phyloP scores from a whole-genome alignment of 2,888 invertebrate genomes.

The Caprella mutica region DNA sequence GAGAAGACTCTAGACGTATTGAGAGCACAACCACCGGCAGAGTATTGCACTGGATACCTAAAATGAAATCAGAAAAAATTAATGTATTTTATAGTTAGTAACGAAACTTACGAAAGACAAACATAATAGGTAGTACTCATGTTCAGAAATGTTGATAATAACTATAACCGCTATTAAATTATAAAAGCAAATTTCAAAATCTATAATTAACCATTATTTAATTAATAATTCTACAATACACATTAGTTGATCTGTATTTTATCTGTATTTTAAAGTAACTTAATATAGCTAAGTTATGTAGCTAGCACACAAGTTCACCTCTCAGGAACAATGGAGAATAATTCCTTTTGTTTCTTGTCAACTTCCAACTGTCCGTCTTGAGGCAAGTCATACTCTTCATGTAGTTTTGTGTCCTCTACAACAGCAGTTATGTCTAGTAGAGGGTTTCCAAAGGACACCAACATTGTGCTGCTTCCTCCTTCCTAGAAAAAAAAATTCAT shows the following conservation, averaged over 20 bases:
- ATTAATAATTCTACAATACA: too few species aligned
- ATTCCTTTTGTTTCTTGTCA: slow-evolving; percentile 36
- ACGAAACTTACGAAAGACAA: too few species aligned
- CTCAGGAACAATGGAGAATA: slow-evolving; percentile 31
- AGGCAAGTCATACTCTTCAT: slow-evolving; percentile 41
- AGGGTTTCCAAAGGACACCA: slow-evolving; percentile 44
- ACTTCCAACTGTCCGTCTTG: slow-evolving; percentile 42
- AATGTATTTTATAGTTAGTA: too few species aligned
- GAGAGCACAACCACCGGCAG: slow-evolving; percentile 35
- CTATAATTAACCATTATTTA: too few species aligned
- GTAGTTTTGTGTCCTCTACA: slow-evolving; percentile 37
- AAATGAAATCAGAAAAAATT: neutral
- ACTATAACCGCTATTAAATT: too few species aligned
- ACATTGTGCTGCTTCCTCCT: slow-evolving; percentile 35
- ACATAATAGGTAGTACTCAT: too few species aligned
- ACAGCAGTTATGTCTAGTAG: slow-evolving; percentile 42
- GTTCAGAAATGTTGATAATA: too few species aligned
- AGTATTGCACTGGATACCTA: slow-evolving; percentile 34
- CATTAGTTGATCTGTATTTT: too few species aligned
- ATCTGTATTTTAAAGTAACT: too few species aligned
- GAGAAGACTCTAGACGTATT: slow-evolving; percentile 35
- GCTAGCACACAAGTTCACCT: slow-evolving; percentile 18
- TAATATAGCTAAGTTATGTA: too few species aligned
- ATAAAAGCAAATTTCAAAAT: too few species aligned
- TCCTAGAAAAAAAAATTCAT: too few species aligned